Conservation (phyloP, 2,797 vertebrate species). For the Salarias fasciatus region DNA sequence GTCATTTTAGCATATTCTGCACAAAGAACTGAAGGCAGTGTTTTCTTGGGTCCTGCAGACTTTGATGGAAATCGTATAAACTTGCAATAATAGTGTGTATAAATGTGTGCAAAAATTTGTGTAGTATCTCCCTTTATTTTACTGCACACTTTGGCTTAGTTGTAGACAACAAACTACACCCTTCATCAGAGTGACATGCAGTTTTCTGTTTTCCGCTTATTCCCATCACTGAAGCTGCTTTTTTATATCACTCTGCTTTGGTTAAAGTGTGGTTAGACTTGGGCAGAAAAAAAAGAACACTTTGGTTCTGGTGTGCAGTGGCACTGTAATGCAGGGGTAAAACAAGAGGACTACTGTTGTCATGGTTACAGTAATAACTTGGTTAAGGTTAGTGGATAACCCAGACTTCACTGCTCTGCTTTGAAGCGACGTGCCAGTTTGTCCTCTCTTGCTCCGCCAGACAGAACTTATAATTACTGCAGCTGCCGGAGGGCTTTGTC, state of each 20-base stretch:
- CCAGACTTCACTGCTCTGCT: constrained; percentile 5
- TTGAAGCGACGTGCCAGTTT: constrained; percentile 4
- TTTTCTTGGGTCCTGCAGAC: neutral
- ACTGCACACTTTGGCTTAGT: too few relatives aligned
- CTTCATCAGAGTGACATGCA: too few relatives aligned
- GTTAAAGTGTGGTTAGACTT: neutral
- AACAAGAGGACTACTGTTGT: neutral
- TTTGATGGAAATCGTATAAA: neutral
- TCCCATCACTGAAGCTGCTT: too few relatives aligned
- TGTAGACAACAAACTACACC: too few relatives aligned
- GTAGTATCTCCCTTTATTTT: too few relatives aligned
- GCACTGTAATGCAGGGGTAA: too few relatives aligned
- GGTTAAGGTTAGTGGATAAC: constrained; percentile 10
- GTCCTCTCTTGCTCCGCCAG: constrained; percentile 9
- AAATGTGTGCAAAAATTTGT: too few relatives aligned
- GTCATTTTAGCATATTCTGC: neutral
- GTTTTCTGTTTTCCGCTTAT: too few relatives aligned
- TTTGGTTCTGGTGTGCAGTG: too few relatives aligned
- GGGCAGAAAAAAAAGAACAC: neutral
- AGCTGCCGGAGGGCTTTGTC: constrained; percentile 7
- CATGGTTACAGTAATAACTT: constrained; percentile 10
- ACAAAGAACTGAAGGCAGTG: neutral
- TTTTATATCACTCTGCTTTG: neutral
- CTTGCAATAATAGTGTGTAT: too few relatives aligned
- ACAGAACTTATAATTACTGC: constrained; percentile 7